A percentile compares a stretch with the other conserved stretches of the same genome.
Evolutionary conservation across 2,888 invertebrate species (phyloP).

Genomic region (Lamellibrachia satsuma): DNA sequence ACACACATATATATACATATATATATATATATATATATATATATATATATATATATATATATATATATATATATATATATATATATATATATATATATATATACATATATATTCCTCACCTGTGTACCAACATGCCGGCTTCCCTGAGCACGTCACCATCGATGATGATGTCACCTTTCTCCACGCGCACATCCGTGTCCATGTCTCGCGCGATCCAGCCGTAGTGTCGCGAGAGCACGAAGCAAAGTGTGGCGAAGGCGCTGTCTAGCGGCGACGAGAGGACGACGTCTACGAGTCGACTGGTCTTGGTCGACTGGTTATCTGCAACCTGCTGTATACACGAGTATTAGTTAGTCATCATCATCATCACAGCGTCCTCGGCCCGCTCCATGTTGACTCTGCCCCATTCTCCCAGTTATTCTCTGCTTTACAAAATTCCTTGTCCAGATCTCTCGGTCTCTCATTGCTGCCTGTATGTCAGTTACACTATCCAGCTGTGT

Average conservation of each 20-base stretch:
- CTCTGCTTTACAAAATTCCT: no score
- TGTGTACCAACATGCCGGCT: conserved; percentile 22
- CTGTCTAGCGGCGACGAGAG: neutral
- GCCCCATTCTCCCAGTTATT: no score
- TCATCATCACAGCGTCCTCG: no score
- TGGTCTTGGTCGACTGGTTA: conserved; percentile 20
- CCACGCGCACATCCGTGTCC: conserved; percentile 19
- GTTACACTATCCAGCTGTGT: no score
- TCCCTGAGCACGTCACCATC: neutral
- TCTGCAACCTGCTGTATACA: neutral
- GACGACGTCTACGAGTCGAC: conserved; percentile 19
- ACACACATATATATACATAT: no score
- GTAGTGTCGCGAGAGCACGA: conserved; percentile 13
- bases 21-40: no score
- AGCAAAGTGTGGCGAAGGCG: neutral
- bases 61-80: no score
- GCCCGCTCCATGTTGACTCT: no score
- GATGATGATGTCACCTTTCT: conserved; percentile 17
- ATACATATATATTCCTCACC: neutral
- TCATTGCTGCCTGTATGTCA: no score
- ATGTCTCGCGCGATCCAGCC: conserved; percentile 24
- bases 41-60: no score
- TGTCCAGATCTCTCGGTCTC: no score
- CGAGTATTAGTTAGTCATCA: neutral
- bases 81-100: no score